phyloP scores from a whole-genome alignment of 2,888 invertebrate genomes.

The Synergus japonicus region DNA sequence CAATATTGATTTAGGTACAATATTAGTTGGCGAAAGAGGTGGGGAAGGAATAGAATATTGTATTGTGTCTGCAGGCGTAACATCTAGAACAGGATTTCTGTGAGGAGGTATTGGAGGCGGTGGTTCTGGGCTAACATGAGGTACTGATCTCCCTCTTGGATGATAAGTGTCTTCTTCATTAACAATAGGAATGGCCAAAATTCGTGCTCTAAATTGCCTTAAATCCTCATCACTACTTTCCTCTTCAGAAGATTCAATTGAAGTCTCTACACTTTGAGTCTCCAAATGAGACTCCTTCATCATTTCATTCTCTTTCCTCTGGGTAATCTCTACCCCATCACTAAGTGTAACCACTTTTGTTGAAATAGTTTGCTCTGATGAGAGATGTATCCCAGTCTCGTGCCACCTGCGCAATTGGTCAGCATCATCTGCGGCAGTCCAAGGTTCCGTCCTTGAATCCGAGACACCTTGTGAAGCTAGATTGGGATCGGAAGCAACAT shows the following conservation, averaged over 20 bases:
- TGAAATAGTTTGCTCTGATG: constrained; percentile 49
- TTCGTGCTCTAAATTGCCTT: constrained; percentile 68
- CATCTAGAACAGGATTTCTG: constrained; percentile 46
- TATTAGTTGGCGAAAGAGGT: constrained; percentile 77
- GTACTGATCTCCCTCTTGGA: constrained; percentile 66
- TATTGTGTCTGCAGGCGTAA: constrained; percentile 51
- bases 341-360: constrained; percentile 49
- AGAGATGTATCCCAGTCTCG: constrained; percentile 60
- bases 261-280: constrained; percentile 61
- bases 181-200: constrained; percentile 67
- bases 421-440: constrained; percentile 45
- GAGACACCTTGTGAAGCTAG: constrained; percentile 59
- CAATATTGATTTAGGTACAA: constrained; percentile 88
- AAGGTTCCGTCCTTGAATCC: constrained; percentile 45
- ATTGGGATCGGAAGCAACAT: constrained; percentile 70
- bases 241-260: constrained; percentile 65
- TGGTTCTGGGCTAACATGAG: constrained; percentile 56
- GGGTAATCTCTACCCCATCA: not conserved
- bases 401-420: constrained; percentile 65
- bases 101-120: constrained; percentile 56
- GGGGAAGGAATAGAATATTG: constrained; percentile 34
- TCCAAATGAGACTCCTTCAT: constrained; percentile 49
- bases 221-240: constrained; percentile 68
- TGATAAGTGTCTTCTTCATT: constrained; percentile 74
- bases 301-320: not conserved